Evolutionary conservation across 1,140 invertebrate genomes (phyloP), one percentile per base, ranked within the genome.

Genomic region (Diorhabda sublineata): DNA sequence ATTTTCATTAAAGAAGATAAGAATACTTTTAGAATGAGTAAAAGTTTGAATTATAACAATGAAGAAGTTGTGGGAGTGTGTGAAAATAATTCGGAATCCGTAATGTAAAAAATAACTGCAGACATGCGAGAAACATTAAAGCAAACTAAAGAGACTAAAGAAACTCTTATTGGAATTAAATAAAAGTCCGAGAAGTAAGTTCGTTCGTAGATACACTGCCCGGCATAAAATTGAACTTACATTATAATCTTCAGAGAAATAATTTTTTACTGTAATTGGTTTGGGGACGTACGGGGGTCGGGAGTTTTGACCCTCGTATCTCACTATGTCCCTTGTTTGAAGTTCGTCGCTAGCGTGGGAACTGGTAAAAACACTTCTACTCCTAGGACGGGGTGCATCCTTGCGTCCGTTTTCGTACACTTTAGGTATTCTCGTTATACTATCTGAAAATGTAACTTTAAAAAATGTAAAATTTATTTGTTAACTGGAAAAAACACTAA

Each of bases 301-400:
- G 8, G 61, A 67, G 43, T 68, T 66, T 9, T 74, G 66, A 8
- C 73, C 75, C 56, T 80, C 78, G 47, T 77, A 78, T 61, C 77
- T 77, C 56, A 74, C 73, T n/a, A 78, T 67, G 61, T 78, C 77
- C 45, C 75, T 71, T 45, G 74, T 71, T 11, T 69, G 73, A 7
- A 74, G 64, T 5, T 78, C 77, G 58, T 80, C 79, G 70, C 75
- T 76, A 58, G 73, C 69, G 68, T 73, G 69, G 43, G 74, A 75
- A 70, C 72, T 79, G 3, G 79, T 80, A 69, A 80, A 80, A 61
- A 81, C 75, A 71, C 78, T 81, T 62, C 79, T 69, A 72, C 78
- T 79, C 42, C 78, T 73, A 7, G 76, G 78, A 47, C 78, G 73
- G 42, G 77, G 74, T 52, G 71, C 73, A 56, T 75, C 71, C 65